These are phyloP conservation scores for Heterodera schachtii DNA, from an alignment of 1,140 invertebrate genomes.

Conservation along the genomic window DNA sequence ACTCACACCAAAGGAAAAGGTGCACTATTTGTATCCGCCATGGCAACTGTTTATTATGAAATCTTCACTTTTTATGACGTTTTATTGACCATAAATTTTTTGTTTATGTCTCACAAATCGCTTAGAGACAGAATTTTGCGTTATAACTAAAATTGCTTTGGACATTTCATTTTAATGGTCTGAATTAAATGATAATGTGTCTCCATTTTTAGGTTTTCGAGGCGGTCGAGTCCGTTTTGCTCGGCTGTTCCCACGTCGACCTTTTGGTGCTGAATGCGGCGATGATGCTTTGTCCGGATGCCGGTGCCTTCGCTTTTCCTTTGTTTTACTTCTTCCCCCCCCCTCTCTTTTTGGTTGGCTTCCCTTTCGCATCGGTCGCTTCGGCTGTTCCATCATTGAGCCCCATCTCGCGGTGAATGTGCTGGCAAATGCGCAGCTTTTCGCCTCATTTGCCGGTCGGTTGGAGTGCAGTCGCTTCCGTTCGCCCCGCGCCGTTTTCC, in stretches of 20 bases:
- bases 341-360: constrained; percentile 18
- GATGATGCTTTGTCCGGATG: constrained; percentile 28
- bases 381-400: constrained; percentile 22
- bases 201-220: constrained; percentile 8
- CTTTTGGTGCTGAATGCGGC: constrained; percentile 29
- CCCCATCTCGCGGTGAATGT: constrained; percentile 34
- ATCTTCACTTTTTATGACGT: no score
- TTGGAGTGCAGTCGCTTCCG: constrained; percentile 21
- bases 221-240: constrained; percentile 13
- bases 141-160: no score
- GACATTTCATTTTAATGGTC: no score
- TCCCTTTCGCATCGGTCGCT: background rate
- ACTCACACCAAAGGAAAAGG: no score
- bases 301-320: background rate
- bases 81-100: no score
- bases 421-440: constrained; percentile 32
- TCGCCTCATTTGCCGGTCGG: constrained; percentile 15
- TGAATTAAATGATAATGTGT: no score
- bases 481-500: constrained; percentile 24
- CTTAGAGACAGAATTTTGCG: no score
- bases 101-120: no score
- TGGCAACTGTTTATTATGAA: no score
- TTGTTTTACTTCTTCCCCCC: background rate
- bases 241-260: constrained; percentile 2
- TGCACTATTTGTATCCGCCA: no score